Evolutionary conservation across 1,140 invertebrate species (phyloP), one percentile per base, ranked within the genome.

Genomic region (Glossosoma conforme): DNA sequence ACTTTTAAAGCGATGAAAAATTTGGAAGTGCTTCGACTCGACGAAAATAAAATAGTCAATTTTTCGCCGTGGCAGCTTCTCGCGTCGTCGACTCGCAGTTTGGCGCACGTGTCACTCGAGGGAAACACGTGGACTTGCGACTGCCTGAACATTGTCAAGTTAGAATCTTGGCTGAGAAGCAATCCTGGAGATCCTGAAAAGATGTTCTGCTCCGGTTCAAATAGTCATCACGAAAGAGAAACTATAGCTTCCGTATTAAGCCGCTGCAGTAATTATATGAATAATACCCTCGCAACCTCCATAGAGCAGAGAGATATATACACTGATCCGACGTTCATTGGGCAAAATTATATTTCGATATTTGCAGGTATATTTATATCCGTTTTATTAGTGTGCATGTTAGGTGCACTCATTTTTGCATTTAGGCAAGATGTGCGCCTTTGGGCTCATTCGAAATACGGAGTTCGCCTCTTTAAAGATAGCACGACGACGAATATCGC

Each of bases 91-190:
- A 69, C 75, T 35, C 70, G 76, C 73, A 72, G 75, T 49, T 67
- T 81, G 54, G 74, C 74, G 36, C 76, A 78, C 50, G 75, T 87
- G 13, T 77, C 78, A 18, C 71, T 87, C 28, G 79, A 80, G 45
- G 78, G 81, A 56, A 88, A 87, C 70, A 77, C 78, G 64, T 87
- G 85, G 83, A 80, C 79, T 44, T 88, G 86, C 66, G 79, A 84
- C 55, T 87, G 86, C 66, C 74, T 77, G 56, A 81, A 78, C 56
- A 73, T 86, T 49, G 77, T 73, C 15, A 75, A 77, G 44, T 72
- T 86, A 60, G 77, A 83, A 58, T 74, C 74, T 18, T 87, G 85
- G 84, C 65, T 85, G 33, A 72, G 76, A 45, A 72, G 73, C 32
- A 78, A 80, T 60, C 76, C 77, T 3, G 76, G 76, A 13, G 80